Evolutionary conservation across 2,888 invertebrate species (phyloP).

Genomic region (Caenorhabditis wallacei): DNA sequence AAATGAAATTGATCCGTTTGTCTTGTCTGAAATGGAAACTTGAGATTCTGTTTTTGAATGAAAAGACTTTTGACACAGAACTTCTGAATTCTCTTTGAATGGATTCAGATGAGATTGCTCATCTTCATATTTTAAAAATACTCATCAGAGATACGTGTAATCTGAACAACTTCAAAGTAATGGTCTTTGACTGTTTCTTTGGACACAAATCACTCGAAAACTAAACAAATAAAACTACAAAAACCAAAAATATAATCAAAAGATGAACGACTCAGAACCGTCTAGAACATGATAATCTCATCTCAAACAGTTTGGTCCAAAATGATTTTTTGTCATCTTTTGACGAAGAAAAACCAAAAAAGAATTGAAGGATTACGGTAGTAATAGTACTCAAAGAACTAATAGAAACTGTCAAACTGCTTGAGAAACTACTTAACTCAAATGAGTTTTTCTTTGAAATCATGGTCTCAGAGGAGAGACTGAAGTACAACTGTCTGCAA

Average conservation of each 20-base stretch:
- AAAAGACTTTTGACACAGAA: too few relatives aligned
- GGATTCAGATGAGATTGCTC: neutral
- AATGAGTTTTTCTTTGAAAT: constrained; percentile 44
- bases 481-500: constrained; percentile 53
- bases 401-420: constrained; percentile 22
- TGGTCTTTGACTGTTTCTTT: neutral
- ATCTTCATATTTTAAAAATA: too few relatives aligned
- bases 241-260: constrained; percentile 25
- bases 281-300: constrained; percentile 5
- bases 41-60: neutral
- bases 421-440: constrained; percentile 54
- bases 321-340: constrained; percentile 24
- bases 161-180: neutral
- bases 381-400: constrained; percentile 36
- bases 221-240: constrained; percentile 14
- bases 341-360: constrained; percentile 47
- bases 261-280: constrained; percentile 10
- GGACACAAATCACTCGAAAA: constrained; percentile 2
- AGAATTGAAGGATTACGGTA: constrained; percentile 24
- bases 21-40: constrained; percentile 32
- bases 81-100: too few relatives aligned
- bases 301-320: constrained; percentile 1
- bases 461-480: constrained; percentile 35
- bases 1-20: constrained; percentile 42
- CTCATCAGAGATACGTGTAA: too few relatives aligned